A percentile compares a stretch with the other conserved stretches of the same genome.
phyloP scores from a whole-genome alignment of 2,888 invertebrate species.

The Coecobrya sp. region DNA sequence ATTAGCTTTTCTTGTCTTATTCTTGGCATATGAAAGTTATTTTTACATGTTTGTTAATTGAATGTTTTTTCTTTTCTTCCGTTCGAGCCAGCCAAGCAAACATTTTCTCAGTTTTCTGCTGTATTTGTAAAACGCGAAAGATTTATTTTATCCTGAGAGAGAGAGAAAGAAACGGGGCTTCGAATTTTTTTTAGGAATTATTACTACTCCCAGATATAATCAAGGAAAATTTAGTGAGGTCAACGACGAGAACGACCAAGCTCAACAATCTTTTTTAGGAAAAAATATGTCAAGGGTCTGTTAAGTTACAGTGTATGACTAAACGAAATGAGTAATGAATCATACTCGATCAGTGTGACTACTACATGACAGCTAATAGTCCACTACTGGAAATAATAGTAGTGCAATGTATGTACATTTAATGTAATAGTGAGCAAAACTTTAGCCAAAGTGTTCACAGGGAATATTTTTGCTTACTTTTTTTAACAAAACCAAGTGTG shows the following conservation, averaged over 20 bases:
- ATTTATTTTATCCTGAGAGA: constrained; percentile 5
- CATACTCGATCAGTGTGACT: constrained; percentile 66
- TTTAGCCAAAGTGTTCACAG: too few relatives aligned
- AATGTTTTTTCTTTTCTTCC: constrained; percentile 48
- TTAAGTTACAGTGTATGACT: constrained; percentile 14
- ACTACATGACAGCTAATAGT: constrained; percentile 59
- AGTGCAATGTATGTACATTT: not conserved
- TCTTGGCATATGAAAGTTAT: constrained; percentile 67
- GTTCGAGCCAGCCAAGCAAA: not conserved
- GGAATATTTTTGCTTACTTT: too few relatives aligned
- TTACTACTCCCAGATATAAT: constrained; percentile 24
- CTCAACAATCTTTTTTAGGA: not conserved
- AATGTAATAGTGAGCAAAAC: too few relatives aligned
- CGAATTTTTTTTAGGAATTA: not conserved
- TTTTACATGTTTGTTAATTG: constrained; percentile 66
- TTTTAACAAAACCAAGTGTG: too few relatives aligned
- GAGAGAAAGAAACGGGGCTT: not conserved
- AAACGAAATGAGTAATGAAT: constrained; percentile 68
- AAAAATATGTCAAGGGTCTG: constrained; percentile 25
- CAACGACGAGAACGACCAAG: constrained; percentile 4
- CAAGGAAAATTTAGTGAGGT: constrained; percentile 35
- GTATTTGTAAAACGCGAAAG: constrained; percentile 24
- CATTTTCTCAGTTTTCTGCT: constrained; percentile 26
- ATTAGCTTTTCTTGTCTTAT: constrained; percentile 76
- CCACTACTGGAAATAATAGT: not conserved